phyloP scores from a whole-genome alignment of 2,797 vertebrate species.

The Mionectes olivaceus region DNA sequence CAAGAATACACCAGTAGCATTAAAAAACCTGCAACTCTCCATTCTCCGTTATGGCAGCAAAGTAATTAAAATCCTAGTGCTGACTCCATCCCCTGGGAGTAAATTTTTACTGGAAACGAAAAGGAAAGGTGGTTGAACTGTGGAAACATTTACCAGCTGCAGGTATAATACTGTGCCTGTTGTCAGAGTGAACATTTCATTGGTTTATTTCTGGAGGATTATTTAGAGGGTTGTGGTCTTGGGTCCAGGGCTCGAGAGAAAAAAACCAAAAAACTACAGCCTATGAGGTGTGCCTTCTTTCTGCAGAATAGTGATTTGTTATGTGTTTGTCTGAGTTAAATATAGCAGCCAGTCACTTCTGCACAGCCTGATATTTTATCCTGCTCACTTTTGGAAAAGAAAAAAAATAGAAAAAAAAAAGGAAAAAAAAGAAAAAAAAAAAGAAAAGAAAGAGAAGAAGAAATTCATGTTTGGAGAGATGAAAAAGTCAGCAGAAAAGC shows the following conservation, averaged over 20 bases:
- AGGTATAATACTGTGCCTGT: slow-evolving; percentile 84
- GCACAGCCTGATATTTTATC: slow-evolving; percentile 65
- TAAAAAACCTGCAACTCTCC: slow-evolving; percentile 55
- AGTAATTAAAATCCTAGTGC: slow-evolving; percentile 82
- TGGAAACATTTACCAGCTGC: slow-evolving; percentile 86
- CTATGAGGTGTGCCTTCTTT: slow-evolving; percentile 77
- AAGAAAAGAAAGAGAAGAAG: slow-evolving; percentile 18
- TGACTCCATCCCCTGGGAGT: slow-evolving; percentile 77
- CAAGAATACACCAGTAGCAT: slow-evolving; percentile 37
- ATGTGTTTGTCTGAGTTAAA: slow-evolving; percentile 84
- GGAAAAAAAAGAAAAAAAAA: slow-evolving; percentile 26
- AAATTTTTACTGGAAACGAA: slow-evolving; percentile 84
- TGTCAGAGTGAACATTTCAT: slow-evolving; percentile 81
- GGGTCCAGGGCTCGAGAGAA: slow-evolving; percentile 75
- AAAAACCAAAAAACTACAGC: slow-evolving; percentile 54
- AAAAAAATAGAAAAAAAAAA: slow-evolving; percentile 6
- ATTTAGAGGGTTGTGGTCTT: slow-evolving; percentile 86
- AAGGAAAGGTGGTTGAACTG: slow-evolving; percentile 81
- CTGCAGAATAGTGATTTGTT: slow-evolving; percentile 82
- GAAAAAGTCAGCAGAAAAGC: slow-evolving; percentile 66
- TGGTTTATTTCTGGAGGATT: slow-evolving; percentile 86
- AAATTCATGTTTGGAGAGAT: slow-evolving; percentile 31
- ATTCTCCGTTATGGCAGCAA: slow-evolving; percentile 73
- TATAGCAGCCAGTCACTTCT: slow-evolving; percentile 75
- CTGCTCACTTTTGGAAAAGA: slow-evolving; percentile 47